Percentiles rank a stretch among this genome's conserved stretches.
Evolutionary conservation across 2,113 vertebrate genomes (phyloP).

Genomic region (Sceloporus undulatus): DNA sequence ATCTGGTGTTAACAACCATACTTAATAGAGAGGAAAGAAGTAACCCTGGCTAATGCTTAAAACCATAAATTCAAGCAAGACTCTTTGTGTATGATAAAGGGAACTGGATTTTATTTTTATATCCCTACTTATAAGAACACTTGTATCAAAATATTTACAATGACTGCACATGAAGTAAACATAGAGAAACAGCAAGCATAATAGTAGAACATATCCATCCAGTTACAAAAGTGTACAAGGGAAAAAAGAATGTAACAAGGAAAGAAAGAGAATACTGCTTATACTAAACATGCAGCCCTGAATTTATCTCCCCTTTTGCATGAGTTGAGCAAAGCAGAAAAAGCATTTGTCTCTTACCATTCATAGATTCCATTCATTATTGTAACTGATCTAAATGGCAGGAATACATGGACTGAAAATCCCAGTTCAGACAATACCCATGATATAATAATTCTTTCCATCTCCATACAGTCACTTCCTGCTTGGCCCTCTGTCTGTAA

Average conservation of each 20-base stretch:
- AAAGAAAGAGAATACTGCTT: constrained; percentile 68
- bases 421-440: background rate
- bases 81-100: constrained; percentile 62
- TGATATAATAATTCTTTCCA: constrained; percentile 36
- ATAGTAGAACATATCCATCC: constrained; percentile 77
- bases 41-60: constrained; percentile 15
- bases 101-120: constrained; percentile 79
- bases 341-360: constrained; percentile 44
- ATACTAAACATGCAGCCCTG: constrained; percentile 43
- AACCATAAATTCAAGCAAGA: constrained; percentile 40
- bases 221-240: constrained; percentile 68
- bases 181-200: constrained; percentile 79
- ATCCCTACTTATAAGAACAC: constrained; percentile 80
- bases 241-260: constrained; percentile 75
- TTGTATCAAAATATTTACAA: constrained; percentile 87
- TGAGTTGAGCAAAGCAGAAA: constrained; percentile 37
- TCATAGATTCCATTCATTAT: constrained; percentile 51
- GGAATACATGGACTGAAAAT: constrained; percentile 52
- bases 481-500: constrained; percentile 40
- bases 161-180: constrained; percentile 79
- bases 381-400: constrained; percentile 55
- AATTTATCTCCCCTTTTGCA: constrained; percentile 37
- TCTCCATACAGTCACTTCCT: constrained; percentile 49
- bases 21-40: constrained; percentile 18
- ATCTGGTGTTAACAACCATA: background rate